These are phyloP conservation scores for Mimas tiliae DNA, from an alignment of 2,888 invertebrate species.

Conservation along the genomic window DNA sequence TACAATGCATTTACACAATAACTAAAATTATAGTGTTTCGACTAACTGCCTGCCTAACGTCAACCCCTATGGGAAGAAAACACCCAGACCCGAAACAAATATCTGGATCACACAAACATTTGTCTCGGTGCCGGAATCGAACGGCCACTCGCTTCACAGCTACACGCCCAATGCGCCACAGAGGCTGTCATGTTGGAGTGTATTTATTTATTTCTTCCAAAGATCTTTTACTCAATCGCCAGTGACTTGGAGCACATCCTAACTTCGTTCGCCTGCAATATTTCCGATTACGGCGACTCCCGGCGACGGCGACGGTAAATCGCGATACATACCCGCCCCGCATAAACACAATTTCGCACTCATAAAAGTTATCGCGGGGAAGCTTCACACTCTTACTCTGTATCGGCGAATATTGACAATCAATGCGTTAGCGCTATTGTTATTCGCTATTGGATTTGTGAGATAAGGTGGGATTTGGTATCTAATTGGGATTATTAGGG, in stretches of 20 bases:
- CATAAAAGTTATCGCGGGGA: slow-evolving; percentile 80
- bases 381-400: slow-evolving; percentile 41
- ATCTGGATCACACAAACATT: too few relatives aligned
- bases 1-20: too few relatives aligned
- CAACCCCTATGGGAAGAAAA: too few relatives aligned
- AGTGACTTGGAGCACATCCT: slow-evolving; percentile 38
- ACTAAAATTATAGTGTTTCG: too few relatives aligned
- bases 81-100: too few relatives aligned
- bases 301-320: slow-evolving; percentile 61
- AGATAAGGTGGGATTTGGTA: slow-evolving; percentile 4
- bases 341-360: slow-evolving; percentile 82
- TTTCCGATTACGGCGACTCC: slow-evolving; percentile 69
- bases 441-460: slow-evolving; percentile 4
- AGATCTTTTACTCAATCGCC: slow-evolving; percentile 33
- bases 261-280: slow-evolving; percentile 74
- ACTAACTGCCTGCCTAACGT: too few relatives aligned
- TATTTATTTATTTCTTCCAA: too few relatives aligned
- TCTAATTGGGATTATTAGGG: neutral
- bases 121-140: too few relatives aligned
- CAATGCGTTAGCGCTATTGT: neutral
- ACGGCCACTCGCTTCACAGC: too few relatives aligned
- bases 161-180: too few relatives aligned
- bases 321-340: slow-evolving; percentile 66
- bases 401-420: slow-evolving; percentile 44
- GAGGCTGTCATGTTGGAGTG: too few relatives aligned